phyloP scores from a whole-genome alignment of 2,888 invertebrate species.

The Caradrina clavipalpis region DNA sequence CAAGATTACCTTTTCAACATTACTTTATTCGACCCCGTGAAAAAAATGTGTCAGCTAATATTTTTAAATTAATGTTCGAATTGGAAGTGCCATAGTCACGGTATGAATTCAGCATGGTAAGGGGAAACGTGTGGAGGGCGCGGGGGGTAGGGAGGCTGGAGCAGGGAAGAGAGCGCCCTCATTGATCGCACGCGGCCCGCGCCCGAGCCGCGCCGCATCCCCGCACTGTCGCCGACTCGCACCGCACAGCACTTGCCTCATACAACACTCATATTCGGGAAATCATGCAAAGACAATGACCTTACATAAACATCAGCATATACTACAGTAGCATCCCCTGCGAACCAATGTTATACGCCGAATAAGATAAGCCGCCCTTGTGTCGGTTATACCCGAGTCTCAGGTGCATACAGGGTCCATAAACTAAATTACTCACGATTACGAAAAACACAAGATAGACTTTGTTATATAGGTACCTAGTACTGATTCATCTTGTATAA shows the following conservation, averaged over 20 bases:
- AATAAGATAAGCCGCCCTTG: constrained; percentile 4
- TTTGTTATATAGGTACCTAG: neutral
- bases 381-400: neutral
- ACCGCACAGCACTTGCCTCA: constrained; percentile 71
- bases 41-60: constrained; percentile 72
- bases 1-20: constrained; percentile 57
- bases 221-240: constrained; percentile 77
- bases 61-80: constrained; percentile 79
- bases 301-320: constrained; percentile 1
- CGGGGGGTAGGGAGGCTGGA: constrained; percentile 66
- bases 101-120: constrained; percentile 73
- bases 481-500: neutral
- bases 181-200: constrained; percentile 88
- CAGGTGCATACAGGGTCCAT: constrained; percentile 14
- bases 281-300: constrained; percentile 32
- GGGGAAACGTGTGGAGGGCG: constrained; percentile 65
- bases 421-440: constrained; percentile 3
- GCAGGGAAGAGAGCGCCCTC: constrained; percentile 80
- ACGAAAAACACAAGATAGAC: neutral
- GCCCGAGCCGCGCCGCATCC: constrained; percentile 74
- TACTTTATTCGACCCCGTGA: constrained; percentile 32
- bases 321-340: constrained; percentile 1
- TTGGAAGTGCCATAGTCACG: constrained; percentile 81
- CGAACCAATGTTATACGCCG: neutral
- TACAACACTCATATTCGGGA: constrained; percentile 24